Conservation (phyloP, 2,888 invertebrate genomes). For the Leptopilina syphax region DNA sequence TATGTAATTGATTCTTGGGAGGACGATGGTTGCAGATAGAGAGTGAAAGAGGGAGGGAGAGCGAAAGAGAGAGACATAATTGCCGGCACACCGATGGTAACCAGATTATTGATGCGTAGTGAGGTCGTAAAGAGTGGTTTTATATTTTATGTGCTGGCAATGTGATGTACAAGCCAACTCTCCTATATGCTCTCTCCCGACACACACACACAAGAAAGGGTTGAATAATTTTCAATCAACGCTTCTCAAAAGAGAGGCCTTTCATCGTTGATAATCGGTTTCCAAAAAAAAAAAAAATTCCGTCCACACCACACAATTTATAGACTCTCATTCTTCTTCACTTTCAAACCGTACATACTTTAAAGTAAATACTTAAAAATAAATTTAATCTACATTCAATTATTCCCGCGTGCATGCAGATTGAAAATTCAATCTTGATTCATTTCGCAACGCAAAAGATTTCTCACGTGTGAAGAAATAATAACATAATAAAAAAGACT, state of each 20-base stretch:
- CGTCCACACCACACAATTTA: slow-evolving; percentile 6
- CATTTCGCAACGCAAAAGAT: too few species aligned
- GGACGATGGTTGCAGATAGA: slow-evolving; percentile 56
- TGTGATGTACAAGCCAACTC: slow-evolving; percentile 52
- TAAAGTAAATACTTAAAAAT: too few species aligned
- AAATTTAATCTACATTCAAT: too few species aligned
- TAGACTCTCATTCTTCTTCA: slow-evolving; percentile 1
- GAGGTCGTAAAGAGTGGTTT: slow-evolving; percentile 66
- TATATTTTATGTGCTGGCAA: slow-evolving; percentile 59
- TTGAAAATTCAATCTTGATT: too few species aligned
- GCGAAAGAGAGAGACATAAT: slow-evolving; percentile 50
- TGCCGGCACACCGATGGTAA: slow-evolving; percentile 57
- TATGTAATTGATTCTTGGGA: slow-evolving; percentile 65
- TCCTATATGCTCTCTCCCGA: slow-evolving; percentile 3
- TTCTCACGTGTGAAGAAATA: too few species aligned
- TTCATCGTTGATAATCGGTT: slow-evolving; percentile 38
- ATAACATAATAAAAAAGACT: too few species aligned
- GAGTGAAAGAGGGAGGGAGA: too few species aligned
- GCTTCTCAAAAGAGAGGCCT: slow-evolving; percentile 18
- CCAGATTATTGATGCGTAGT: slow-evolving; percentile 62
- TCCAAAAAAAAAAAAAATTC: neutral
- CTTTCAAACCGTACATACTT: too few species aligned
- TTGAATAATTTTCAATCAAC: slow-evolving; percentile 55
- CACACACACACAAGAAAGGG: neutral
- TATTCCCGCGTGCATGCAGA: too few species aligned